Conservation (phyloP, 2,888 invertebrate genomes). For the Tipula lateralis region DNA sequence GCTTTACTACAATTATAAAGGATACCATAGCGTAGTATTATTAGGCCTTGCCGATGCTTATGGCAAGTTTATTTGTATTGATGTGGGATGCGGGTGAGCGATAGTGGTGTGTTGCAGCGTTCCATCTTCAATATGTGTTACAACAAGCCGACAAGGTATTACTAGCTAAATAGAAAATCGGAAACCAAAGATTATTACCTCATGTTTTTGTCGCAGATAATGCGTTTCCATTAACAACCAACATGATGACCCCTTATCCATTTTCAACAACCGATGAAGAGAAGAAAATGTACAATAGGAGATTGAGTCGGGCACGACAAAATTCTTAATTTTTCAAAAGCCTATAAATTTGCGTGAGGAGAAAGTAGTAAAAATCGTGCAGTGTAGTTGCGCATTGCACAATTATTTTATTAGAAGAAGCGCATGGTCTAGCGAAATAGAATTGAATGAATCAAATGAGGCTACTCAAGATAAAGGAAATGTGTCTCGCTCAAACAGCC, state of each 20-base stretch:
- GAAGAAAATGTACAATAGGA: not conserved
- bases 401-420: not conserved
- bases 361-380: not conserved
- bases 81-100: slow-evolving; percentile 13
- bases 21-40: too few relatives aligned
- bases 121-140: too few relatives aligned
- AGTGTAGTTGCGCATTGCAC: too few relatives aligned
- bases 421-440: not conserved
- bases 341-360: not conserved
- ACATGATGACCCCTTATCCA: not conserved
- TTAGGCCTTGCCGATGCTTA: slow-evolving; percentile 29
- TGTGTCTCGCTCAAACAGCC: not conserved
- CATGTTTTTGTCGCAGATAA: slow-evolving; percentile 30
- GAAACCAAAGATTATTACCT: not conserved
- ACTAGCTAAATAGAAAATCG: too few relatives aligned
- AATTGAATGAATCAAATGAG: not conserved
- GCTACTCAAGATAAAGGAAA: not conserved
- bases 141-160: too few relatives aligned
- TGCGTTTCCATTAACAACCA: slow-evolving; percentile 20
- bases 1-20: slow-evolving; percentile 29
- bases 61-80: slow-evolving; percentile 26
- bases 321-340: too few relatives aligned
- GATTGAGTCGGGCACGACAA: not conserved
- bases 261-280: not conserved
- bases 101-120: too few relatives aligned